phyloP scores from a whole-genome alignment of 2,113 vertebrate species.

The Tragelaphus strepsiceros region DNA sequence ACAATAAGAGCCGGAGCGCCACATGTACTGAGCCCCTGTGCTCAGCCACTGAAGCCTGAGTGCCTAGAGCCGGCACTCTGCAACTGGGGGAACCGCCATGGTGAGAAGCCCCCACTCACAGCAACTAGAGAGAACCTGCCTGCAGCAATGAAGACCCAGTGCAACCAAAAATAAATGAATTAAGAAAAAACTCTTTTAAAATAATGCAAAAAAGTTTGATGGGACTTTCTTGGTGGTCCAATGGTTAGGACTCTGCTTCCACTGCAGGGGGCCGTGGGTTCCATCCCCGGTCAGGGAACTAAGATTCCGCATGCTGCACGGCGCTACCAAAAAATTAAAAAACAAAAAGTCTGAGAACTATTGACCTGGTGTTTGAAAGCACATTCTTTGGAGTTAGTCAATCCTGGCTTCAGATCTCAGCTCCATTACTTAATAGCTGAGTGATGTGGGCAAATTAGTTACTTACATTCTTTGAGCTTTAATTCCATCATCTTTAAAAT shows the following conservation, averaged over 20 bases:
- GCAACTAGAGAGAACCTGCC: background rate
- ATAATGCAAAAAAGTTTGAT: background rate
- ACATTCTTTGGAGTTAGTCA: background rate
- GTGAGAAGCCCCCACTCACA: background rate
- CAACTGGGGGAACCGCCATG: background rate
- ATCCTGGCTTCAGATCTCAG: background rate
- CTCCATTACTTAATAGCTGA: background rate
- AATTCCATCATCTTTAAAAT: slow-evolving; percentile 19
- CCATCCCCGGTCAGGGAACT: background rate
- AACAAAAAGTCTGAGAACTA: background rate
- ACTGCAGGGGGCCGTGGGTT: background rate
- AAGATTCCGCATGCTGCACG: background rate
- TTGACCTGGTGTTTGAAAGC: background rate
- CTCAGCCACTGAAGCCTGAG: background rate
- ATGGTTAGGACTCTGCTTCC: background rate
- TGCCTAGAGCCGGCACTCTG: background rate
- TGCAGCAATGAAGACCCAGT: background rate
- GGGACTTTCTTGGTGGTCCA: background rate
- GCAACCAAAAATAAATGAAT: background rate
- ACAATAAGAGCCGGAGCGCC: background rate
- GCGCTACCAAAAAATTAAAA: background rate
- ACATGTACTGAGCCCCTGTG: background rate
- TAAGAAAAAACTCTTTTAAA: background rate
- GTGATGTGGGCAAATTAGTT: background rate
- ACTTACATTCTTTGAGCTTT: background rate